These are phyloP conservation scores for Cheilosia scutellata DNA, from an alignment of 2,888 invertebrate species.

Conservation along the genomic window DNA sequence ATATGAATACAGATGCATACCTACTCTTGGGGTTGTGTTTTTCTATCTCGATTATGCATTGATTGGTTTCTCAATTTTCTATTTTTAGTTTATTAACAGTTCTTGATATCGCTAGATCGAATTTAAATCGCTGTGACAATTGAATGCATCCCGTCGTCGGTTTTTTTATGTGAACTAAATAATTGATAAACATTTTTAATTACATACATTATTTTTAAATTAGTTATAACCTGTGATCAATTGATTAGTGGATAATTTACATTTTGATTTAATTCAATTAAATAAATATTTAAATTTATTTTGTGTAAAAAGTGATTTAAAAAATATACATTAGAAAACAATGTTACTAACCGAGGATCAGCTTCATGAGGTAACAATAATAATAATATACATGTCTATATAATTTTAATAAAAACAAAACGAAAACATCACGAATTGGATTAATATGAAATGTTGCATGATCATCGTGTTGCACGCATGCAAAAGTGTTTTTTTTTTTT, in stretches of 20 bases:
- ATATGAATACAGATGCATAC: not conserved
- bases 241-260: not conserved
- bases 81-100: slow-evolving; percentile 84
- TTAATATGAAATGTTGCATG: slow-evolving; percentile 46
- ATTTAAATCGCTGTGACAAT: slow-evolving; percentile 31
- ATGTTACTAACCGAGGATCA: slow-evolving; percentile 83
- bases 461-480: slow-evolving; percentile 49
- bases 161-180: not conserved
- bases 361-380: slow-evolving; percentile 81
- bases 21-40: slow-evolving; percentile 43
- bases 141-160: not conserved
- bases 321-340: slow-evolving; percentile 18
- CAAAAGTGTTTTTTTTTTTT: slow-evolving; percentile 31
- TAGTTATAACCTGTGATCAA: not conserved
- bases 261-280: not conserved
- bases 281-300: slow-evolving; percentile 6
- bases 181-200: not conserved
- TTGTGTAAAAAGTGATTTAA: not conserved
- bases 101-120: slow-evolving; percentile 83
- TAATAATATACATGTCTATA: slow-evolving; percentile 22
- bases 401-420: not conserved
- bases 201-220: not conserved
- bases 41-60: slow-evolving; percentile 67
- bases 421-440: slow-evolving; percentile 24
- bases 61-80: slow-evolving; percentile 77